These are phyloP conservation scores for Chrysochloris asiatica DNA, from an alignment of 2,113 vertebrate genomes.

Conservation along the genomic window DNA sequence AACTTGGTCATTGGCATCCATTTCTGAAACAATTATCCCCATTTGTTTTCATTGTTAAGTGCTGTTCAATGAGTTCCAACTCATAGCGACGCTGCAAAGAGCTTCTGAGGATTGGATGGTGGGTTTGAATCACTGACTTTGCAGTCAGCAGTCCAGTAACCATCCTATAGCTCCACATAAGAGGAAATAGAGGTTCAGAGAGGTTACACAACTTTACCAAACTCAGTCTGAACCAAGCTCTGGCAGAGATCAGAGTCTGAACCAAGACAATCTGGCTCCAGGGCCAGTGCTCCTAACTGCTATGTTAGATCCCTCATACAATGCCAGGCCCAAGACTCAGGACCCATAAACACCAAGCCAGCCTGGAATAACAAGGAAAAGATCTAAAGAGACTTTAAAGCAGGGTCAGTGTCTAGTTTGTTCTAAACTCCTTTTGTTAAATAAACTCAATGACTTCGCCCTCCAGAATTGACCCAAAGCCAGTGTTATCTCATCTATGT, in stretches of 20 bases:
- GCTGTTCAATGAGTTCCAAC: too few species aligned
- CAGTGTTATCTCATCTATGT: background rate
- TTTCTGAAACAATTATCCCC: slow-evolving; percentile 7
- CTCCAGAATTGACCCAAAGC: background rate
- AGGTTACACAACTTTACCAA: background rate
- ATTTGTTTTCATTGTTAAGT: too few species aligned
- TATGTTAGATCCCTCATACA: background rate
- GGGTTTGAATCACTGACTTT: too few species aligned
- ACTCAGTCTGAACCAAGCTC: background rate
- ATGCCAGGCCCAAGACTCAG: background rate
- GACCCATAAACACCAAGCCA: background rate
- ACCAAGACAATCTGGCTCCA: background rate
- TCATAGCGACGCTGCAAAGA: too few species aligned
- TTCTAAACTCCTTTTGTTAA: slow-evolving; percentile 7
- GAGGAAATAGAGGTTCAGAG: too few species aligned
- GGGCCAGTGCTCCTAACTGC: background rate
- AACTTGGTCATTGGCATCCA: background rate
- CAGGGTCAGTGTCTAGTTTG: background rate
- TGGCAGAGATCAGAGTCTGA: background rate
- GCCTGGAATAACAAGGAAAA: background rate
- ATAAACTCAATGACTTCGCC: background rate
- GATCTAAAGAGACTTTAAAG: background rate
- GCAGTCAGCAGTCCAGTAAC: too few species aligned
- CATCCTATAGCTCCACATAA: too few species aligned
- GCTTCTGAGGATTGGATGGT: too few species aligned